These are phyloP conservation scores for Paracentrotus lividus DNA, from an alignment of 53 echinoderm and acorn worm genomes.

Conservation along the genomic window DNA sequence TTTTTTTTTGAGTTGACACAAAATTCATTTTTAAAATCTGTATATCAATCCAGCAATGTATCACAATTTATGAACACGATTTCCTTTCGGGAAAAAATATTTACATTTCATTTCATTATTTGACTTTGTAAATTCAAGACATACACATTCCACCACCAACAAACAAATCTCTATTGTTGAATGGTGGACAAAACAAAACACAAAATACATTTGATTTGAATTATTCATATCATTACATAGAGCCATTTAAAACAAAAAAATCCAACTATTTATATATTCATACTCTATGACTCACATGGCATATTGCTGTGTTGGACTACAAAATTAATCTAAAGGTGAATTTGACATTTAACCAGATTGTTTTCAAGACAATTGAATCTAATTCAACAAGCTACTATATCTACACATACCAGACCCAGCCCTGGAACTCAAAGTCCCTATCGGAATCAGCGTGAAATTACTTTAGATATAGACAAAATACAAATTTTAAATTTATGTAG, in stretches of 20 bases:
- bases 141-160: conserved; percentile 61
- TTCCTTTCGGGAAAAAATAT: conserved; percentile 62
- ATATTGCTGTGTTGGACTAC: conserved; percentile 62
- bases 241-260: conserved; percentile 47
- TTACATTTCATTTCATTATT: conserved; percentile 61
- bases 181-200: conserved; percentile 27
- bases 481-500: not conserved
- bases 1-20: conserved; percentile 68
- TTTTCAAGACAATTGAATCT: conserved; percentile 1
- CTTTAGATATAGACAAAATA: not conserved
- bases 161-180: conserved; percentile 30
- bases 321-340: not conserved
- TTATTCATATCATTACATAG: conserved; percentile 44
- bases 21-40: conserved; percentile 71
- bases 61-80: conserved; percentile 69
- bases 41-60: conserved; percentile 71
- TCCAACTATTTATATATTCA: conserved; percentile 54
- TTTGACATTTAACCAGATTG: conserved; percentile 42
- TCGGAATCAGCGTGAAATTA: not conserved
- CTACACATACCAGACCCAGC: conserved; percentile 17
- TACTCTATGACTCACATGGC: conserved; percentile 36
- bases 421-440: not conserved
- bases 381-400: conserved; percentile 25
- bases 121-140: conserved; percentile 53
- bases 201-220: not conserved